phyloP scores from a whole-genome alignment of 2,113 vertebrate species.

The Pampusana beccarii region DNA sequence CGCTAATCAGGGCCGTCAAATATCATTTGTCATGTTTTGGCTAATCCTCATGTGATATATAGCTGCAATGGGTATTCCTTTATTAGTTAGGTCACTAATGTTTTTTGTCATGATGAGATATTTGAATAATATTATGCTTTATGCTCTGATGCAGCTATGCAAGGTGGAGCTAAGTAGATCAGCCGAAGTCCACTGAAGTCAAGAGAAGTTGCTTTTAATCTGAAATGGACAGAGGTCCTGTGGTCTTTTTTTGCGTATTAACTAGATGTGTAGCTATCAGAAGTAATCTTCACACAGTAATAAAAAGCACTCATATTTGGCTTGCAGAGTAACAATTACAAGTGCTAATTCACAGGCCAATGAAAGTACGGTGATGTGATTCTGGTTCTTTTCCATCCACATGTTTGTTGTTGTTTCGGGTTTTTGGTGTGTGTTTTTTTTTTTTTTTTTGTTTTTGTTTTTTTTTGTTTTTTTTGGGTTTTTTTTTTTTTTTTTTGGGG shows the following conservation, averaged over 20 bases:
- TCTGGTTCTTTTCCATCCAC: not conserved
- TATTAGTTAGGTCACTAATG: not conserved
- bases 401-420: no score
- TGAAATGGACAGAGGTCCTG: not conserved
- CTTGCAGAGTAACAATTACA: not conserved
- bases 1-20: not conserved
- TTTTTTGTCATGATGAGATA: not conserved
- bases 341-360: not conserved
- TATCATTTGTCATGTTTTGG: not conserved
- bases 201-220: not conserved
- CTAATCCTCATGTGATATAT: not conserved
- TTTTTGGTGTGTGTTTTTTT: no score
- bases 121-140: constrained; percentile 2
- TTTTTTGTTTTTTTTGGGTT: no score
- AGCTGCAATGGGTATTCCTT: not conserved
- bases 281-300: not conserved
- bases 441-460: no score
- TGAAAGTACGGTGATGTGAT: not conserved
- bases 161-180: not conserved
- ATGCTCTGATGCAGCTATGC: not conserved
- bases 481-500: no score
- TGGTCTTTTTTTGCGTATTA: not conserved
- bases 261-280: not conserved
- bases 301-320: not conserved
- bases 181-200: not conserved